These are phyloP conservation scores for Drosophila mojavensis DNA, from an alignment of 1,140 invertebrate genomes.

Conservation along the genomic window DNA sequence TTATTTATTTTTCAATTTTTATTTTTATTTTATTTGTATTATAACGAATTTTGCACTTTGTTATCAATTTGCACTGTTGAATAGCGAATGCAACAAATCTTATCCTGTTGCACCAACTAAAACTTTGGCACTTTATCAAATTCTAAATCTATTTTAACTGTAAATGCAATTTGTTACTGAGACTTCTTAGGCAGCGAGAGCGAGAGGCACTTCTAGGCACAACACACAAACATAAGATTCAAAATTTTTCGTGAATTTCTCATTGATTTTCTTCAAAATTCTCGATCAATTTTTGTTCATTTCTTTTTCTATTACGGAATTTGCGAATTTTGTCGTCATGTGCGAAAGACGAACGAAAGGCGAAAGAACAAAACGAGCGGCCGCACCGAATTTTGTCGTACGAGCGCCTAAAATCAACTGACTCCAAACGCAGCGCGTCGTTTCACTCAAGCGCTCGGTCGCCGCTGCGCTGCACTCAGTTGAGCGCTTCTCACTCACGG, in stretches of 20 bases:
- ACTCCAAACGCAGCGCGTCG: slow-evolving; percentile 62
- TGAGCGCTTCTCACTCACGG: slow-evolving; percentile 40
- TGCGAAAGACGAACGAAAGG: slow-evolving; percentile 46
- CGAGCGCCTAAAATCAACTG: slow-evolving; percentile 75
- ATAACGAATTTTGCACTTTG: slow-evolving; percentile 17
- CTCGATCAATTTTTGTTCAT: slow-evolving; percentile 11
- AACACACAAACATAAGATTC: slow-evolving; percentile 14
- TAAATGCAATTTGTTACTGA: slow-evolving; percentile 40
- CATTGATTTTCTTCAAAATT: neutral
- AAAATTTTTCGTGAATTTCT: neutral
- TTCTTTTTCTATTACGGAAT: neutral
- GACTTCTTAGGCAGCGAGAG: slow-evolving; percentile 5
- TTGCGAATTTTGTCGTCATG: slow-evolving; percentile 25
- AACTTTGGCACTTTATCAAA: slow-evolving; percentile 45
- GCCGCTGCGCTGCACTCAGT: slow-evolving; percentile 26
- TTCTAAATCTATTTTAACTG: slow-evolving; percentile 23
- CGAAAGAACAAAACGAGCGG: slow-evolving; percentile 43
- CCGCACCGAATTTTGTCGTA: slow-evolving; percentile 58
- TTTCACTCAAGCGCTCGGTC: slow-evolving; percentile 55
- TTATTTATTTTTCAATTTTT: neutral
- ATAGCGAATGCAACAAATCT: neutral
- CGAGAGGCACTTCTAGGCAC: slow-evolving; percentile 40
- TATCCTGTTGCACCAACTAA: neutral
- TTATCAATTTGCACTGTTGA: slow-evolving; percentile 19
- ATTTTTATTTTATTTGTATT: neutral